These are phyloP conservation scores for Acrossocheilus wenchowensis DNA, from an alignment of 2,797 vertebrate genomes.

Conservation along the genomic window DNA sequence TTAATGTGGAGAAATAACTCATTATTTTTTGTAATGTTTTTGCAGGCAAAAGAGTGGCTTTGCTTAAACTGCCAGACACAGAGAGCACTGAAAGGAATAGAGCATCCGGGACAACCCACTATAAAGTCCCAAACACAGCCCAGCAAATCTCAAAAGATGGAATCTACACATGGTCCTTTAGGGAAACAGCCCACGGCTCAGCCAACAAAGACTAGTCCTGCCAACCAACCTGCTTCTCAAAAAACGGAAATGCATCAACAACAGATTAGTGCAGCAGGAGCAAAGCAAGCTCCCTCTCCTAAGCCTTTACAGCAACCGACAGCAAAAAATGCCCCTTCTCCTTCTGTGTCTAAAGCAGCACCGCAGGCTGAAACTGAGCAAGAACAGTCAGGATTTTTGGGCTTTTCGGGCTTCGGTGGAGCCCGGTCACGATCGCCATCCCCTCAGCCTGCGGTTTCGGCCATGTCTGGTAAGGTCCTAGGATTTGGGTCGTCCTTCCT, in stretches of 20 bases:
- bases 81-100: constrained; percentile 79
- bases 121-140: constrained; percentile 66
- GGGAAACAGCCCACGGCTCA: constrained; percentile 50
- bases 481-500: constrained; percentile 96
- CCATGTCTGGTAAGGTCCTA: constrained; percentile 88
- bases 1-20: background rate
- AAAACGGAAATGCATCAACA: constrained; percentile 39
- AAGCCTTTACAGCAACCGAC: constrained; percentile 64
- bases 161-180: constrained; percentile 48
- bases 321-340: constrained; percentile 60
- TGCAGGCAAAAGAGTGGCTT: constrained; percentile 68
- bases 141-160: constrained; percentile 58
- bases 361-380: constrained; percentile 63
- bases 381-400: constrained; percentile 59
- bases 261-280: constrained; percentile 50
- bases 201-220: constrained; percentile 66
- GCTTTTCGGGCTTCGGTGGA: constrained; percentile 73
- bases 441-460: constrained; percentile 70
- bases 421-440: constrained; percentile 63
- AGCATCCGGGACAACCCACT: constrained; percentile 66
- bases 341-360: constrained; percentile 35
- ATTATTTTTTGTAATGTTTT: constrained; percentile 10
- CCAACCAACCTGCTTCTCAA: constrained; percentile 53
- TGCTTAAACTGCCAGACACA: constrained; percentile 90
- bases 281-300: constrained; percentile 61